Evolutionary conservation across 92 coral and sea anemone species (phyloP).

Genomic region (Paramuricea clavata): DNA sequence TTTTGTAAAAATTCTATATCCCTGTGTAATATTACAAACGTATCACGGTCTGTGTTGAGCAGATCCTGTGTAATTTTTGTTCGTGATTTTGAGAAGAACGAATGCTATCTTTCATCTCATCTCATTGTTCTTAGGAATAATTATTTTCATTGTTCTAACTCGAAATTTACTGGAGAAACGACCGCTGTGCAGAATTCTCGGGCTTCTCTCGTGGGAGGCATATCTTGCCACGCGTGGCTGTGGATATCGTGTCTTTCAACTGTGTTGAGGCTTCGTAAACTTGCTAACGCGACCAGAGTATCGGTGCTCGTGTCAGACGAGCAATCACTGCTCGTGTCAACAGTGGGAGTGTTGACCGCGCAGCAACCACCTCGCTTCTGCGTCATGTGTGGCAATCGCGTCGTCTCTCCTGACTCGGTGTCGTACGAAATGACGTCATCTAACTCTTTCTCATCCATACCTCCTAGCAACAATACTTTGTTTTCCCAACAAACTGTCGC

Average conservation of each 20-base stretch:
- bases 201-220: background rate
- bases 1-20: too few species aligned
- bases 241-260: background rate
- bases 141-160: too few species aligned
- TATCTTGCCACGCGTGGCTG: background rate
- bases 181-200: background rate
- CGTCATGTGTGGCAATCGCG: background rate
- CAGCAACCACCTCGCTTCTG: background rate
- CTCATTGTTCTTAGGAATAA: too few species aligned
- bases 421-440: background rate
- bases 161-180: background rate
- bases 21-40: too few species aligned
- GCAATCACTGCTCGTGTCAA: background rate
- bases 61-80: too few species aligned
- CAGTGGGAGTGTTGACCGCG: background rate
- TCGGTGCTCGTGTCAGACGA: background rate
- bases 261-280: background rate
- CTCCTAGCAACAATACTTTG: constrained; percentile 10
- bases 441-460: background rate
- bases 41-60: too few species aligned
- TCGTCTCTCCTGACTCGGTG: background rate
- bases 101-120: too few species aligned
- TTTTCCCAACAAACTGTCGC: background rate
- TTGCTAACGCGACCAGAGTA: background rate
- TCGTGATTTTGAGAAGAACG: too few species aligned